Evolutionary conservation across 37 sponge, comb jelly and placozoan genomes (phyloP).

Genomic region (Halisarca cf. caerulea): DNA sequence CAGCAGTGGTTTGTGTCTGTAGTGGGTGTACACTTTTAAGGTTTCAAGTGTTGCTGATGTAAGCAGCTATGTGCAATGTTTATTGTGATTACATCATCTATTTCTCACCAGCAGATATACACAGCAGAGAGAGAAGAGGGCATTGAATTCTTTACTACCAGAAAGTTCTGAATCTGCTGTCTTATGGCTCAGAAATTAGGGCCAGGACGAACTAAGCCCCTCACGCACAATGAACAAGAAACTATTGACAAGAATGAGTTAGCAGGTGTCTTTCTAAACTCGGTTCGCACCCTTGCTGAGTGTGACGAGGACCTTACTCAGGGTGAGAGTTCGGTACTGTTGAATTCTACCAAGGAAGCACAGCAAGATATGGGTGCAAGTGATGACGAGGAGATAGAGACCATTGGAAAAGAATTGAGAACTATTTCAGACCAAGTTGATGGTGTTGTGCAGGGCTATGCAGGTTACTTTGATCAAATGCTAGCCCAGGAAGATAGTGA

Average conservation of each 20-base stretch:
- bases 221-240: background rate
- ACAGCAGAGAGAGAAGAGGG: too few relatives aligned
- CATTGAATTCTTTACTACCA: too few relatives aligned
- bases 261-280: background rate
- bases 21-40: too few relatives aligned
- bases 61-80: too few relatives aligned
- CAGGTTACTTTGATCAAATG: background rate
- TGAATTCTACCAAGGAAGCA: background rate
- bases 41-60: too few relatives aligned
- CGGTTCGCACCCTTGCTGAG: background rate
- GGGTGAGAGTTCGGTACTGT: background rate
- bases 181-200: background rate
- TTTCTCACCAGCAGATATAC: too few relatives aligned
- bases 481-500: background rate
- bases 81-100: too few relatives aligned
- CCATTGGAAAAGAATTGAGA: background rate
- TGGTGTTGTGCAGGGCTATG: background rate
- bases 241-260: background rate
- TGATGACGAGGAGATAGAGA: background rate
- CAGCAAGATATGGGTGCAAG: background rate
- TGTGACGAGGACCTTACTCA: background rate
- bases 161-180: too few relatives aligned
- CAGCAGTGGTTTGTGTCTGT: too few relatives aligned
- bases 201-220: background rate
- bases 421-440: slow-evolving; percentile 16